Conservation (phyloP, 30 jellyfish, hydroid and myxozoan genomes). For the Pseudorhiza aurosa region DNA sequence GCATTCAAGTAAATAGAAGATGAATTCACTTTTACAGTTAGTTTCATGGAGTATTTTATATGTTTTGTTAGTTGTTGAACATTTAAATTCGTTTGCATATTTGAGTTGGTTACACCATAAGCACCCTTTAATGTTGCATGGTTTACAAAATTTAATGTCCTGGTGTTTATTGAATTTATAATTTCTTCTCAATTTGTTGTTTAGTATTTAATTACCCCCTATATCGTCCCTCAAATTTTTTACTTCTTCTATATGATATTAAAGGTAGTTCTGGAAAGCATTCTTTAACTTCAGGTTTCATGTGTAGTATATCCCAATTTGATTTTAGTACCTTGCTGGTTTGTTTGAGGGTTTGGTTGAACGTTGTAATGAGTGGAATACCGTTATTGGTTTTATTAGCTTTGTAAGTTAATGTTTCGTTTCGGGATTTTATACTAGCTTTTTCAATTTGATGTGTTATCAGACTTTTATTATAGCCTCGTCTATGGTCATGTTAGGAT, state of each 20-base stretch:
- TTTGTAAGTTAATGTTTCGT: not conserved
- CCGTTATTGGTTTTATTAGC: not conserved
- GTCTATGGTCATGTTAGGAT: too few relatives aligned
- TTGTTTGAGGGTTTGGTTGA: slow-evolving; percentile 1
- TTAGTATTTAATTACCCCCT: not conserved
- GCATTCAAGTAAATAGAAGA: too few relatives aligned
- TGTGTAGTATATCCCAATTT: not conserved
- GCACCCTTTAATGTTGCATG: not conserved
- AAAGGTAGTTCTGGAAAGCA: not conserved
- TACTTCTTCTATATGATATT: not conserved
- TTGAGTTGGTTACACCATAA: not conserved
- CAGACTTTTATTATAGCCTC: not conserved
- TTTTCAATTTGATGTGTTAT: not conserved
- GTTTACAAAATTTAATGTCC: not conserved
- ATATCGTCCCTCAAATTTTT: not conserved
- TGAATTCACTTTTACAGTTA: too few relatives aligned
- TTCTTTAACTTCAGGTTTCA: slow-evolving; percentile 5
- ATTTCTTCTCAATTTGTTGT: not conserved
- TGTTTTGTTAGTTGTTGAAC: not conserved
- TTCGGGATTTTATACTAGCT: not conserved
- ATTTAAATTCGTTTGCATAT: not conserved
- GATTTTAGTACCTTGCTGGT: not conserved
- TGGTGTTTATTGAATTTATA: not conserved
- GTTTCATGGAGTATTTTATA: too few relatives aligned
- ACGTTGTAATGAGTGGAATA: slow-evolving; percentile 15